Percentiles rank a stretch among this genome's conserved stretches.
These are phyloP conservation scores for Trissonchulus latispiculum DNA, from an alignment of 2,888 invertebrate genomes.

Conservation along the genomic window DNA sequence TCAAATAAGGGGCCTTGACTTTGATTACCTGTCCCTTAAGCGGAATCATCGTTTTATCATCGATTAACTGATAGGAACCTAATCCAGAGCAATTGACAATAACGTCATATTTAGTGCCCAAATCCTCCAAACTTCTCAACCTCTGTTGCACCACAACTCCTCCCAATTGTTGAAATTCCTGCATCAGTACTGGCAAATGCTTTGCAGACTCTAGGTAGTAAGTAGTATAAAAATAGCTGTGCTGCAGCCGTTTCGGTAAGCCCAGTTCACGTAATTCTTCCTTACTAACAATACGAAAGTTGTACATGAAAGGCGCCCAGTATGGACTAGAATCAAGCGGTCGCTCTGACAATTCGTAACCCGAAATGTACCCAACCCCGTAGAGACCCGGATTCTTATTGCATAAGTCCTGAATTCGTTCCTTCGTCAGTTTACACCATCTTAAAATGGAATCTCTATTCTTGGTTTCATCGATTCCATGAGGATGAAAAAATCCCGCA, in stretches of 20 bases:
- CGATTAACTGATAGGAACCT: slow-evolving; percentile 42
- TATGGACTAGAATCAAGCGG: not conserved
- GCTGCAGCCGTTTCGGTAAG: slow-evolving; percentile 42
- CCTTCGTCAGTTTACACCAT: not conserved
- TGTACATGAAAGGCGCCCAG: not conserved
- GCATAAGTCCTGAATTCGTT: not conserved
- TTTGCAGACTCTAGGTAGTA: slow-evolving; percentile 62
- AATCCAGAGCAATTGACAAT: slow-evolving; percentile 50
- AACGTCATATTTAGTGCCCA: slow-evolving; percentile 47
- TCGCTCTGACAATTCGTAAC: not conserved
- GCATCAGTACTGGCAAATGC: slow-evolving; percentile 67
- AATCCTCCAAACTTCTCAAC: slow-evolving; percentile 56
- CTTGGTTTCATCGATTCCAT: not conserved
- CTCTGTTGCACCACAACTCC: slow-evolving; percentile 55
- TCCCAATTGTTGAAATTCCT: slow-evolving; percentile 56
- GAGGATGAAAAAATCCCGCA: not conserved
- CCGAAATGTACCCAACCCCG: not conserved
- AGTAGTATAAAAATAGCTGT: slow-evolving; percentile 70
- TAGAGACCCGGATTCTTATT: not conserved
- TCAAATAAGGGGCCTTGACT: slow-evolving; percentile 76
- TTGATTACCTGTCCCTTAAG: slow-evolving; percentile 46
- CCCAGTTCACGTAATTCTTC: not conserved
- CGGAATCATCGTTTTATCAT: slow-evolving; percentile 45
- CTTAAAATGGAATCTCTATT: not conserved
- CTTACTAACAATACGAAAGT: not conserved